Percentiles rank a stretch among this genome's conserved stretches.
Evolutionary conservation across 2,113 vertebrate genomes (phyloP).

Genomic region (Archilochus colubris): DNA sequence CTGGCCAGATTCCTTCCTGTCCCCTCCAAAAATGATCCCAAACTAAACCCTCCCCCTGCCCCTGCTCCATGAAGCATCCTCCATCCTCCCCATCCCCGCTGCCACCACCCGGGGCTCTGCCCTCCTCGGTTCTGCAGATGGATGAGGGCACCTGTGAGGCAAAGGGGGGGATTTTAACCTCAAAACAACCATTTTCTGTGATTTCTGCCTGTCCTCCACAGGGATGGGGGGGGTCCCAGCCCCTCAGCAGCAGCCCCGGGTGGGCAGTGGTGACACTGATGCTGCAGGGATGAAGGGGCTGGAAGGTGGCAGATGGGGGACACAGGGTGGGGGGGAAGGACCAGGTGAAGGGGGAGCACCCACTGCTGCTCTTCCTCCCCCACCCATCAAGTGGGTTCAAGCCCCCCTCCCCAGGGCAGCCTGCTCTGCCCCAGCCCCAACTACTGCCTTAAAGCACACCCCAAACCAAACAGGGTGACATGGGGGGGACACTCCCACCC

Average conservation of each 20-base stretch:
- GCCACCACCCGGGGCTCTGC: neutral
- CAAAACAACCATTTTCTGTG: constrained; percentile 18
- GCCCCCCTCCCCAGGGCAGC: neutral
- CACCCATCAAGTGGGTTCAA: fast-evolving
- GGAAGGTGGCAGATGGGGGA: neutral
- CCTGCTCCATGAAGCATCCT: neutral
- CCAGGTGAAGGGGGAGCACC: neutral
- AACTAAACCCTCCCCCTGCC: neutral
- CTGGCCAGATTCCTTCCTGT: neutral
- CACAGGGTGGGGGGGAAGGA: neutral
- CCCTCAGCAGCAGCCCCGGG: neutral
- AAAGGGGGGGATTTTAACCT: neutral
- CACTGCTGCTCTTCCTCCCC: neutral
- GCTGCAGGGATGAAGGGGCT: neutral
- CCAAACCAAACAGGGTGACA: fast-evolving
- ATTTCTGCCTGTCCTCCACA: neutral
- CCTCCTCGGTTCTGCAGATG: fast-evolving
- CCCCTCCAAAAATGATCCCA: neutral
- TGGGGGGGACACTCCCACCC: neutral
- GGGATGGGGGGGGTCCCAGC: neutral
- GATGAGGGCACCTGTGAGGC: neutral
- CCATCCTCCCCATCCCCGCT: neutral
- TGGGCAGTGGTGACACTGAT: neutral
- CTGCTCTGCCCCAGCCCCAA: fast-evolving
- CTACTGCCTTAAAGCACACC: neutral